Percentiles rank a stretch among this genome's conserved stretches.
phyloP scores from a whole-genome alignment of 2,797 vertebrate species.

The Chelonia mydas region DNA sequence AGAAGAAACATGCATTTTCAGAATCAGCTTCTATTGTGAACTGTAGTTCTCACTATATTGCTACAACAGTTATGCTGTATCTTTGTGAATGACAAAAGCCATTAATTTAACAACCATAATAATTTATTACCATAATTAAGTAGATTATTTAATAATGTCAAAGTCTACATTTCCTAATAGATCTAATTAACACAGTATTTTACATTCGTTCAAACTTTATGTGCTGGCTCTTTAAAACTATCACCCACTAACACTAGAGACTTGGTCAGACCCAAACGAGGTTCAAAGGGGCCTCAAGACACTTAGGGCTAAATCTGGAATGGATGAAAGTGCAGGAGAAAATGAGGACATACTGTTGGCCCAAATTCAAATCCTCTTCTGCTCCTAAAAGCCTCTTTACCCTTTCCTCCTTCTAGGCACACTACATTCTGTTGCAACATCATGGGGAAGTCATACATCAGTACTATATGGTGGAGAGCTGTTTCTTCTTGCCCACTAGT shows the following conservation, averaged over 20 bases:
- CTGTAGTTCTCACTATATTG: conserved; percentile 1
- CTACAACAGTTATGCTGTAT: not conserved
- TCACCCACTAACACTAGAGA: not conserved
- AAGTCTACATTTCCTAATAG: conserved; percentile 44
- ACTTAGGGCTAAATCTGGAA: not conserved
- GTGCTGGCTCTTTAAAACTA: not conserved
- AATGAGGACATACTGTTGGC: not conserved
- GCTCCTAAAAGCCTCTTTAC: not conserved
- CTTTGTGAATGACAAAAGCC: conserved; percentile 52
- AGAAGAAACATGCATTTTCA: conserved; percentile 7
- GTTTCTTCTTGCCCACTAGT: not conserved
- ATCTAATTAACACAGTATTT: conserved; percentile 34
- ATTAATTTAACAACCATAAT: conserved; percentile 22
- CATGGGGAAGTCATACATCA: not conserved
- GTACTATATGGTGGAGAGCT: not conserved
- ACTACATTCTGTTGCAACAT: not conserved
- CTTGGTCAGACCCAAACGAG: not conserved
- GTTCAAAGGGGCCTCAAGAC: not conserved
- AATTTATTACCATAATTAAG: conserved; percentile 62
- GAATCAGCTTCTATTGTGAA: not conserved
- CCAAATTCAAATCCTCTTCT: not conserved
- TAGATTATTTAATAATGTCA: conserved; percentile 29
- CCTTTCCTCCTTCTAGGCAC: not conserved
- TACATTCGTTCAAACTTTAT: conserved; percentile 16
- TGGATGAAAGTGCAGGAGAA: not conserved